phyloP scores from a whole-genome alignment of 2,797 vertebrate genomes.

The Chloroceryle amazona region DNA sequence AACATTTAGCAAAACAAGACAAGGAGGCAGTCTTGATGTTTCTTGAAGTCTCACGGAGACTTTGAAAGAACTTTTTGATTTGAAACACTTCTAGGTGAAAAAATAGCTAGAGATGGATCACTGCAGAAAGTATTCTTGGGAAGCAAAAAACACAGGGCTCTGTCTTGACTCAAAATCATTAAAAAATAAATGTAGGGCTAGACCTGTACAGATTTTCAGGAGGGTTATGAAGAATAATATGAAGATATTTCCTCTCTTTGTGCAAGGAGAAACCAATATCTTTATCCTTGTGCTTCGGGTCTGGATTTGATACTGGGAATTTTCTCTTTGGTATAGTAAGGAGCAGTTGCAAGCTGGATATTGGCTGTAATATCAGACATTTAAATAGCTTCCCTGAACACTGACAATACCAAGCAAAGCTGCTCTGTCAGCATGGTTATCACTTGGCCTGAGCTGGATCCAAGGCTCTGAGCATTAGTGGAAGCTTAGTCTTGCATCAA shows the following conservation, averaged over 20 bases:
- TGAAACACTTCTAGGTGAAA: not conserved
- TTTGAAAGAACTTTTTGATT: not conserved
- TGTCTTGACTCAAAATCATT: not conserved
- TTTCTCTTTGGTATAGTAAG: not conserved
- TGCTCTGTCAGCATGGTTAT: not conserved
- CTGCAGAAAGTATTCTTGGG: not conserved
- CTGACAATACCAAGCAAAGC: not conserved
- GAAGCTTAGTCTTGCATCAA: not conserved
- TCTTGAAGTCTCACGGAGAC: not conserved
- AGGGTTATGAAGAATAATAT: not conserved
- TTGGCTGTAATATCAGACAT: not conserved
- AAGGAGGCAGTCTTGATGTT: not conserved
- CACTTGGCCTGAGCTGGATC: not conserved
- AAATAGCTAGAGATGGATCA: not conserved
- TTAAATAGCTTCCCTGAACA: not conserved
- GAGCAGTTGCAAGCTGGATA: not conserved
- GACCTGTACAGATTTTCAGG: not conserved
- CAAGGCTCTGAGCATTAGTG: not conserved
- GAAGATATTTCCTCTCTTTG: not conserved
- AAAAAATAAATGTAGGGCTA: not conserved
- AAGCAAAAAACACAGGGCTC: not conserved
- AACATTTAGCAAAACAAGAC: not conserved
- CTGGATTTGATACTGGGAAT: not conserved
- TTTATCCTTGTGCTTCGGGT: not conserved
- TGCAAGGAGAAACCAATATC: not conserved